These are phyloP conservation scores for Carollia perspicillata DNA, from an alignment of 2,113 vertebrate species.

Conservation along the genomic window DNA sequence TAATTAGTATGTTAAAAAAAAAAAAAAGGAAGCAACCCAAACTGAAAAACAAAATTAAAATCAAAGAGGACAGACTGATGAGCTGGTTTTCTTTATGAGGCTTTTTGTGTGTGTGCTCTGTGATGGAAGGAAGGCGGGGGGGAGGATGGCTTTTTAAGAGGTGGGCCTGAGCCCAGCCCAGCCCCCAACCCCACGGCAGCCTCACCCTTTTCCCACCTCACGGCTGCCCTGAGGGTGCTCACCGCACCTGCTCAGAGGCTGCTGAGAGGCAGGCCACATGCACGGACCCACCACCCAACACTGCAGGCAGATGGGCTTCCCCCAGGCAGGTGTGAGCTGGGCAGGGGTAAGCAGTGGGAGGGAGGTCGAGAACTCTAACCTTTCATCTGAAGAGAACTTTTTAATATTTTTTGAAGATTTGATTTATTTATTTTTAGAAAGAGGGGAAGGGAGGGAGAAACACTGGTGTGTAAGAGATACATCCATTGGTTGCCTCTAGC, in stretches of 20 bases:
- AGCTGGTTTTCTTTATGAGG: constrained; percentile 57
- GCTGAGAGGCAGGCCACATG: neutral
- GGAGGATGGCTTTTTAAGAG: neutral
- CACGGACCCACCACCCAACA: accelerated
- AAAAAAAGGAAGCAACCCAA: constrained; percentile 65
- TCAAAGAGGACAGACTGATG: constrained; percentile 63
- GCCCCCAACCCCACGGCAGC: accelerated
- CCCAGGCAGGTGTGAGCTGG: neutral
- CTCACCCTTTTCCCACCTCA: neutral
- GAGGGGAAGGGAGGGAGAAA: too few relatives aligned
- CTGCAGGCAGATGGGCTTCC: neutral
- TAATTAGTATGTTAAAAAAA: constrained; percentile 84
- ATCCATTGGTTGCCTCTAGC: too few relatives aligned
- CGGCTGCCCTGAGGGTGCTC: neutral
- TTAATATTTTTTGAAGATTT: too few relatives aligned
- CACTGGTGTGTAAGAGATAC: too few relatives aligned
- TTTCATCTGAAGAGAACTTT: neutral
- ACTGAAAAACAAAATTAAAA: constrained; percentile 75
- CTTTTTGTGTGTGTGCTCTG: constrained; percentile 21
- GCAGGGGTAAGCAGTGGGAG: neutral
- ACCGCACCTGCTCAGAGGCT: neutral
- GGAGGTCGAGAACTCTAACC: neutral
- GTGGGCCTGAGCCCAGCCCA: neutral
- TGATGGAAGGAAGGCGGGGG: neutral
- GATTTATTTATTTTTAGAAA: too few relatives aligned